Evolutionary conservation across 2,113 vertebrate genomes (phyloP).

Genomic region (Garra rufa): DNA sequence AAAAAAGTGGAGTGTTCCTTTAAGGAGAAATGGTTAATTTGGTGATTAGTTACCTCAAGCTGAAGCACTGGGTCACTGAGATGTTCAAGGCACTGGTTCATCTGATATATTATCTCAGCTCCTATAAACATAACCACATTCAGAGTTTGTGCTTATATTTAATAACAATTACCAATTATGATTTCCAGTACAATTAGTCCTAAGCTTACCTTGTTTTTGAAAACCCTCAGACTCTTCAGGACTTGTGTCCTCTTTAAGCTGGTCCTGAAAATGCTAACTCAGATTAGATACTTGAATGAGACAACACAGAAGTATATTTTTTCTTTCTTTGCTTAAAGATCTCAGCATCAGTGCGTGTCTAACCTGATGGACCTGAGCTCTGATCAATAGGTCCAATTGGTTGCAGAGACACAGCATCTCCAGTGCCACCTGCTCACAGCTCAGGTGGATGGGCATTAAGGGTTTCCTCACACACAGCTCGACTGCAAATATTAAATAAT

Average conservation of each 20-base stretch:
- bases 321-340: not conserved
- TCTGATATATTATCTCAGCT: slow-evolving; percentile 77
- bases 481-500: slow-evolving; percentile 60
- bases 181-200: not conserved
- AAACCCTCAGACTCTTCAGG: slow-evolving; percentile 77
- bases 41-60: slow-evolving; percentile 73
- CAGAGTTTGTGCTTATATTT: not conserved
- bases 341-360: not conserved
- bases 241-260: slow-evolving; percentile 72
- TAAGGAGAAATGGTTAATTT: no score
- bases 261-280: slow-evolving; percentile 74
- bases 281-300: not conserved
- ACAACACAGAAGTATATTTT: not conserved
- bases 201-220: slow-evolving; percentile 70
- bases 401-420: slow-evolving; percentile 82
- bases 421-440: slow-evolving; percentile 79
- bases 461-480: slow-evolving; percentile 79
- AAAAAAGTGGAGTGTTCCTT: no score
- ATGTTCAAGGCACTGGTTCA: slow-evolving; percentile 82
- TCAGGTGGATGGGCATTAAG: slow-evolving; percentile 76
- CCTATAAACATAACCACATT: slow-evolving; percentile 60
- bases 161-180: not conserved
- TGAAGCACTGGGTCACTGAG: slow-evolving; percentile 80
- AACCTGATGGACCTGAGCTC: slow-evolving; percentile 81
- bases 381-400: slow-evolving; percentile 81